Conservation (phyloP, 2,113 vertebrate species). For the Python bivittatus region DNA sequence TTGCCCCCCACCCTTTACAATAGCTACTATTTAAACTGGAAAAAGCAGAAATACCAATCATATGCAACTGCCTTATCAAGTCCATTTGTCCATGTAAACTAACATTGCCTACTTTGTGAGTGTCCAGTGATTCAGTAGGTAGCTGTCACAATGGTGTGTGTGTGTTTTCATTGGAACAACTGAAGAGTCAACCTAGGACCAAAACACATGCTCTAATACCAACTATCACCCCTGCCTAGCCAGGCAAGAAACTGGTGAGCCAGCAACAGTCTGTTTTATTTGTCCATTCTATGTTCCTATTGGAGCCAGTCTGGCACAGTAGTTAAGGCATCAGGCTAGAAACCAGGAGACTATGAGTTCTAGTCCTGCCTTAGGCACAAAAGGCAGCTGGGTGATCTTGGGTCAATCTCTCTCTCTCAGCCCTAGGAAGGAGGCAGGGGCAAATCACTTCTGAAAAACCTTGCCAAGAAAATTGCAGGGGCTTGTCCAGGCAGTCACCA, state of each 20-base stretch:
- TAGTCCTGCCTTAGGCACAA: background rate
- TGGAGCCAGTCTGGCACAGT: background rate
- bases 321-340: background rate
- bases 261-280: background rate
- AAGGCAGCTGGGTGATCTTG: background rate
- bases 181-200: background rate
- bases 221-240: background rate
- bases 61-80: background rate
- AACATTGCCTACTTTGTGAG: background rate
- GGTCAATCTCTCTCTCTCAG: background rate
- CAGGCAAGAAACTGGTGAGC: background rate
- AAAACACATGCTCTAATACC: background rate
- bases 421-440: background rate
- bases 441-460: background rate
- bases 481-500: background rate
- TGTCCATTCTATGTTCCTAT: background rate
- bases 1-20: background rate
- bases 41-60: background rate
- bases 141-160: background rate
- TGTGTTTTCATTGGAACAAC: background rate
- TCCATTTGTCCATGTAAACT: background rate
- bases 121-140: background rate
- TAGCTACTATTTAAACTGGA: background rate
- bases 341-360: background rate
- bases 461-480: background rate